Percentiles rank a stretch among this genome's conserved stretches.
phyloP scores from a whole-genome alignment of 1,140 invertebrate genomes.

The Tetramorium simillimum region DNA sequence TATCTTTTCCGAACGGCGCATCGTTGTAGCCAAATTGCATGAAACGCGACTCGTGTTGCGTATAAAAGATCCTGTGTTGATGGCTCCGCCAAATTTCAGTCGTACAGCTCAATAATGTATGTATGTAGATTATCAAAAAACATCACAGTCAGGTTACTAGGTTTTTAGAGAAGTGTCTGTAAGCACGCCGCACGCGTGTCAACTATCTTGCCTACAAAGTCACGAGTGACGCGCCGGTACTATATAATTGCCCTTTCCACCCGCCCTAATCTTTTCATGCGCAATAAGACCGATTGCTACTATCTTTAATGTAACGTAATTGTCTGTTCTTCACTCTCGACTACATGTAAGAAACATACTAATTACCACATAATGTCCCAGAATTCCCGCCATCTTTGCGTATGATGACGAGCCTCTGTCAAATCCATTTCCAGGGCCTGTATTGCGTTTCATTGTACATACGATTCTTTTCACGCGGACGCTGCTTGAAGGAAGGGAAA shows the following conservation, averaged over 20 bases:
- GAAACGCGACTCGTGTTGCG: conserved; percentile 36
- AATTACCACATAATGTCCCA: conserved; percentile 4
- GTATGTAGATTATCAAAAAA: conserved; percentile 80
- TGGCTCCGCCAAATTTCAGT: conserved; percentile 62
- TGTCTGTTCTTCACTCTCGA: conserved; percentile 9
- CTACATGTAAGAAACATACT: background rate
- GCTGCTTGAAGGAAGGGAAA: background rate
- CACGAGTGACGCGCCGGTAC: background rate
- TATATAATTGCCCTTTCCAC: background rate
- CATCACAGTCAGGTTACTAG: conserved; percentile 80
- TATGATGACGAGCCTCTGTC: background rate
- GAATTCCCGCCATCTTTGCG: background rate
- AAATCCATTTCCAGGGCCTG: background rate
- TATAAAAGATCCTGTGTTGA: conserved; percentile 44
- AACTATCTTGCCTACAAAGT: conserved; percentile 32
- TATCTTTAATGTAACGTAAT: conserved; percentile 15
- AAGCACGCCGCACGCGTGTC: conserved; percentile 5
- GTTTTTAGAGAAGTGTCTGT: conserved; percentile 71
- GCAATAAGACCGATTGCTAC: conserved; percentile 36
- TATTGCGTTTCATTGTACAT: conserved; percentile 20
- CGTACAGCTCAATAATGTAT: conserved; percentile 66
- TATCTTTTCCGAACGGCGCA: background rate
- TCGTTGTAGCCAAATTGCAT: conserved; percentile 38
- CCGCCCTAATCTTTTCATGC: conserved; percentile 26
- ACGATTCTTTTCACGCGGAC: background rate